These are phyloP conservation scores for Bruchidius siliquastri DNA, from an alignment of 2,888 invertebrate species.

Conservation along the genomic window DNA sequence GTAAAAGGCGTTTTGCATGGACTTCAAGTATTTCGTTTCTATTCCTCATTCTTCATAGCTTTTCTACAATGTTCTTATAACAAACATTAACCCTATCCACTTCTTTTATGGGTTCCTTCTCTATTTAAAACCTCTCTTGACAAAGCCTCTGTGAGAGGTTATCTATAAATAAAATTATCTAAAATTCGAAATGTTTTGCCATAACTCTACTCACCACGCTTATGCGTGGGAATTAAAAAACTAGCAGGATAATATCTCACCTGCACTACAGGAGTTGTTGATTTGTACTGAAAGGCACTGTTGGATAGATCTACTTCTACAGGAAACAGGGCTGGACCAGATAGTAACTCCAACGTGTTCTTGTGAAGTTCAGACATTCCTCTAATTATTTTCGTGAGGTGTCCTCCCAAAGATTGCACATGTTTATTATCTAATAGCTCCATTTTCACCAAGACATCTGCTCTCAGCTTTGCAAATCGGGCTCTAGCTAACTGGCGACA, in stretches of 20 bases:
- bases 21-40: no score
- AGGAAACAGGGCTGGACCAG: slow-evolving; percentile 79
- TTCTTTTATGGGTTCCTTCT: no score
- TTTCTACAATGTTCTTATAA: no score
- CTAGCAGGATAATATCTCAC: slow-evolving; percentile 33
- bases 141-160: no score
- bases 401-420: slow-evolving; percentile 89
- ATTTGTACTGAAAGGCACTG: slow-evolving; percentile 88
- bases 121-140: no score
- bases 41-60: no score
- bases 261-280: slow-evolving; percentile 50
- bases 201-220: no score
- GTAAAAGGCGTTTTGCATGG: no score
- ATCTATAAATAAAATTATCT: no score
- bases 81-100: no score
- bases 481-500: slow-evolving; percentile 92
- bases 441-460: slow-evolving; percentile 93
- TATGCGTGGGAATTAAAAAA: no score
- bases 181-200: no score
- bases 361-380: slow-evolving; percentile 62
- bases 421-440: slow-evolving; percentile 97
- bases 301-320: slow-evolving; percentile 93
- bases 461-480: slow-evolving; percentile 76
- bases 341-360: slow-evolving; percentile 66
- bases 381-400: slow-evolving; percentile 76